Conservation (phyloP, 2,113 vertebrate species). For the Ovis canadensis region DNA sequence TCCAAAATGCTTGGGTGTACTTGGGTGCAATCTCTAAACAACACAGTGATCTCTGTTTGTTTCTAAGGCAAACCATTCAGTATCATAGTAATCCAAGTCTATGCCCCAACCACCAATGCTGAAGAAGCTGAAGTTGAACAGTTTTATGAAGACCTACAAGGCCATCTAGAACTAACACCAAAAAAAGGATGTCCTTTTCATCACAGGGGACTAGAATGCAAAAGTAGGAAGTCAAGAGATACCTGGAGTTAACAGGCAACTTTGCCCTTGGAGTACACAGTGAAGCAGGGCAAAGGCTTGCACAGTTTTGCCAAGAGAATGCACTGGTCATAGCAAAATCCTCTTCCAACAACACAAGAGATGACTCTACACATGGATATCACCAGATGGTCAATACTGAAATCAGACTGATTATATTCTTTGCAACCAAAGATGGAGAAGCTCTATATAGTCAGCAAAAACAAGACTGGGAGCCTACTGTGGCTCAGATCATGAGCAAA, state of each 20-base stretch:
- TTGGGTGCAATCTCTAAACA: background rate
- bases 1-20: background rate
- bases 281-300: background rate
- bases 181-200: background rate
- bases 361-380: accelerated
- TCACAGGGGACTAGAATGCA: background rate
- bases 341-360: background rate
- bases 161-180: background rate
- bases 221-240: background rate
- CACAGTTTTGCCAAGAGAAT: background rate
- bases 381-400: background rate
- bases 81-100: background rate
- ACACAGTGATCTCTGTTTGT: background rate
- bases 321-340: background rate
- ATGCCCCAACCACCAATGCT: background rate
- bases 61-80: background rate
- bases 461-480: background rate
- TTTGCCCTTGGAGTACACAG: background rate
- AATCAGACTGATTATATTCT: background rate
- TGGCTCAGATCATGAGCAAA: background rate
- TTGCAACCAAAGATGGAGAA: background rate
- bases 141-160: background rate
- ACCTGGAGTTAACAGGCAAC: background rate
- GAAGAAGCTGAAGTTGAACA: background rate
- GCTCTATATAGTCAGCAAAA: background rate